These are phyloP conservation scores for Ursus arctos DNA, from an alignment of 2,113 vertebrate species.

Conservation along the genomic window DNA sequence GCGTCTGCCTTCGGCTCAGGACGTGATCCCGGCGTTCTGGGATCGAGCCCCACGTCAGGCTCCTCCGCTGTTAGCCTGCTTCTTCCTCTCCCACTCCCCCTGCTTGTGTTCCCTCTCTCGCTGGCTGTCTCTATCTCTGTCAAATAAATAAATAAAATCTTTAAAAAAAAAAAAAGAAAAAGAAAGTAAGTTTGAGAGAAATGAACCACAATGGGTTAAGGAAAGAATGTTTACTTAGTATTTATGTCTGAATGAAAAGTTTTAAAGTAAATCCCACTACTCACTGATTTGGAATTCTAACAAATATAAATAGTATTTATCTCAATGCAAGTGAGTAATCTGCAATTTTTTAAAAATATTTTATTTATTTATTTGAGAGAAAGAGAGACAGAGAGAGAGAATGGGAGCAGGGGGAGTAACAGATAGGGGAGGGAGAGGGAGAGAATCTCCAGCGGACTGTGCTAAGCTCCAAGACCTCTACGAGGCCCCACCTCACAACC, in stretches of 20 bases:
- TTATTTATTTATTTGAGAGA: not conserved
- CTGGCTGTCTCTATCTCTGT: too few relatives aligned
- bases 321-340: not conserved
- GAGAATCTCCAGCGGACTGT: not conserved
- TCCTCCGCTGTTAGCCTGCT: too few relatives aligned
- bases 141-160: too few relatives aligned
- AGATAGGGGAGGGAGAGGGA: not conserved
- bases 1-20: too few relatives aligned
- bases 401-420: not conserved
- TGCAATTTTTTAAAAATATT: not conserved
- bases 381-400: not conserved
- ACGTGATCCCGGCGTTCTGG: too few relatives aligned
- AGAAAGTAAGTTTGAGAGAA: not conserved
- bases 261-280: not conserved
- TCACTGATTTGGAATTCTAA: constrained; percentile 1
- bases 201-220: not conserved
- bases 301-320: not conserved
- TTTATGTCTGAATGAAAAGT: not conserved
- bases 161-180: too few relatives aligned
- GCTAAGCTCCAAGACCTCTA: not conserved
- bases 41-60: too few relatives aligned
- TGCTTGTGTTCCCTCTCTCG: too few relatives aligned
- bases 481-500: not conserved
- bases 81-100: too few relatives aligned
- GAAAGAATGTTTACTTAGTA: not conserved